A percentile compares a stretch with the other conserved stretches of the same genome.
Evolutionary conservation across 2,888 invertebrate species (phyloP).

Genomic region (Ariolimax columbianus): DNA sequence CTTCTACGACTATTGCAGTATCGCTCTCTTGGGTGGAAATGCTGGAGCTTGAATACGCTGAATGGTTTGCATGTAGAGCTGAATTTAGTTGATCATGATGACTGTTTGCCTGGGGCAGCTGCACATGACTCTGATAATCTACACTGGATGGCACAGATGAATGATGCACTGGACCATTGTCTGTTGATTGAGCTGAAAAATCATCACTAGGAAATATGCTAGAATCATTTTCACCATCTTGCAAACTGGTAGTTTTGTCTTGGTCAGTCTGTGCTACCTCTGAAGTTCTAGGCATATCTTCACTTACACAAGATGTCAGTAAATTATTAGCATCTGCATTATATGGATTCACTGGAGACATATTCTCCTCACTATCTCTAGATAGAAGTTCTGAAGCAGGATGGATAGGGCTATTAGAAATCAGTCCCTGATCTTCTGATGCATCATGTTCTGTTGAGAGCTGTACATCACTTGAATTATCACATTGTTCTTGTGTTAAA

Average conservation of each 20-base stretch:
- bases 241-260: background rate
- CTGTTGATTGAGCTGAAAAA: slow-evolving; percentile 6
- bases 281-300: no score
- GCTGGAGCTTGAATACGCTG: background rate
- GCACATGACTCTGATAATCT: slow-evolving; percentile 4
- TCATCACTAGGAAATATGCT: background rate
- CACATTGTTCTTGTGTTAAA: background rate
- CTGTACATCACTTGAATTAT: background rate
- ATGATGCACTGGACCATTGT: background rate
- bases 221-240: background rate
- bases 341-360: background rate
- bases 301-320: background rate
- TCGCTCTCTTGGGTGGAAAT: background rate
- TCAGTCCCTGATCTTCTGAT: background rate
- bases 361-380: background rate
- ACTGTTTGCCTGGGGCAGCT: background rate
- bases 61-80: background rate
- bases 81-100: background rate
- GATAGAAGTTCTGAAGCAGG: no score
- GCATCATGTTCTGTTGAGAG: background rate
- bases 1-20: no score
- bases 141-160: background rate
- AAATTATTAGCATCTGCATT: background rate
- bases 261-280: background rate
- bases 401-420: background rate